Percentiles rank a stretch among this genome's conserved stretches.
phyloP scores from a whole-genome alignment of 35 echinoderm and acorn worm genomes.

The Anneissia japonica region DNA sequence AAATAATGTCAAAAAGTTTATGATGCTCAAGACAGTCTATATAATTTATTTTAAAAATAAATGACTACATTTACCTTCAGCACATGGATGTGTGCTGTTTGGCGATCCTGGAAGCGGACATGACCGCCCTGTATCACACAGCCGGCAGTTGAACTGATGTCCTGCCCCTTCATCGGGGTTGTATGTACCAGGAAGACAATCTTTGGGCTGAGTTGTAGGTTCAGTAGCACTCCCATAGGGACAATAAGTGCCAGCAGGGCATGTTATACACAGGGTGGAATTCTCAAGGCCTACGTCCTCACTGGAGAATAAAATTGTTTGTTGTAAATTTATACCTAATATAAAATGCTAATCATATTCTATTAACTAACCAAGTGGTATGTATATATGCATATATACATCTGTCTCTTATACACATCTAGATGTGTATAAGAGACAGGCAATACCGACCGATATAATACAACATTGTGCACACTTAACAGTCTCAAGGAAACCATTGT shows the following conservation, averaged over 20 bases:
- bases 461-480: no score
- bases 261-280: conserved; percentile 60
- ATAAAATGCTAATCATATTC: no score
- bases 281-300: conserved; percentile 48
- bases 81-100: conserved; percentile 95
- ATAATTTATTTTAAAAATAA: background rate
- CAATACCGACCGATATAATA: no score
- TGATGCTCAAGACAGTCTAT: no score
- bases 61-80: conserved; percentile 53
- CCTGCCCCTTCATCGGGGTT: conserved; percentile 85
- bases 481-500: no score
- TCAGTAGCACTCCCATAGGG: conserved; percentile 67
- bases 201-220: conserved; percentile 39
- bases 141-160: conserved; percentile 82
- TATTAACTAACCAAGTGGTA: no score
- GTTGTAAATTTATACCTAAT: no score
- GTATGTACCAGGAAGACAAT: conserved; percentile 79
- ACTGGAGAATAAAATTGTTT: conserved; percentile 43
- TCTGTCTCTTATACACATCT: no score
- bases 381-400: no score
- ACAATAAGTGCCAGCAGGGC: conserved; percentile 73
- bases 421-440: no score
- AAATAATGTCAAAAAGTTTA: no score
- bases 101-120: conserved; percentile 61
- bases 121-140: conserved; percentile 78